Conservation (phyloP, 2,113 vertebrate species). For the Telmatochromis sp. region DNA sequence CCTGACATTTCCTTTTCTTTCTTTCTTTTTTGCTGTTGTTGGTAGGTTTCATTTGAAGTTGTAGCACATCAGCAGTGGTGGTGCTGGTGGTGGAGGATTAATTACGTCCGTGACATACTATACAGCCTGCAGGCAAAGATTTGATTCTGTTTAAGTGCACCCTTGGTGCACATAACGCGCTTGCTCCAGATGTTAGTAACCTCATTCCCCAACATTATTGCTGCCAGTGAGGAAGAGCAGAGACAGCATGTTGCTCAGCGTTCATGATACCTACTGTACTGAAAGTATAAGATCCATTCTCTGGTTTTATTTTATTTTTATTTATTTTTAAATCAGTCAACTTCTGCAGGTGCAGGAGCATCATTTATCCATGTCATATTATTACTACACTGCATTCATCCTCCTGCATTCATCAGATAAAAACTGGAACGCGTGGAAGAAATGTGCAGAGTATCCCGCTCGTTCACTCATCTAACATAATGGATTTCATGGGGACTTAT, state of each 20-base stretch:
- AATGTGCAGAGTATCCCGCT: not conserved
- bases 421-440: not conserved
- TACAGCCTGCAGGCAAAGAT: slow-evolving; percentile 32
- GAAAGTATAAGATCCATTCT: not conserved
- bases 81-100: slow-evolving; percentile 23
- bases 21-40: not conserved
- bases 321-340: not conserved
- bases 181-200: slow-evolving; percentile 52
- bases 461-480: not conserved
- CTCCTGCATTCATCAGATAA: not conserved
- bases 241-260: not conserved
- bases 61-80: not conserved
- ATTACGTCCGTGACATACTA: slow-evolving; percentile 35
- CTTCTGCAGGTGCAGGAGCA: not conserved
- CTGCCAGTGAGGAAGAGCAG: slow-evolving; percentile 15
- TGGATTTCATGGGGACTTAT: not conserved
- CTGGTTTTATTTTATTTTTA: not conserved
- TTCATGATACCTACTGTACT: not conserved
- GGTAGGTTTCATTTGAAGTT: not conserved
- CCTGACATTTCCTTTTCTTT: not conserved
- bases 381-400: not conserved
- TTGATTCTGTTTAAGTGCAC: slow-evolving; percentile 45
- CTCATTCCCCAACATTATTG: slow-evolving; percentile 30
- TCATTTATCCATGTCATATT: not conserved
- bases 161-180: slow-evolving; percentile 24